Base-by-base conservation (phyloP, 2,113 vertebrate species). In the Pterophyllum scalare region DNA sequence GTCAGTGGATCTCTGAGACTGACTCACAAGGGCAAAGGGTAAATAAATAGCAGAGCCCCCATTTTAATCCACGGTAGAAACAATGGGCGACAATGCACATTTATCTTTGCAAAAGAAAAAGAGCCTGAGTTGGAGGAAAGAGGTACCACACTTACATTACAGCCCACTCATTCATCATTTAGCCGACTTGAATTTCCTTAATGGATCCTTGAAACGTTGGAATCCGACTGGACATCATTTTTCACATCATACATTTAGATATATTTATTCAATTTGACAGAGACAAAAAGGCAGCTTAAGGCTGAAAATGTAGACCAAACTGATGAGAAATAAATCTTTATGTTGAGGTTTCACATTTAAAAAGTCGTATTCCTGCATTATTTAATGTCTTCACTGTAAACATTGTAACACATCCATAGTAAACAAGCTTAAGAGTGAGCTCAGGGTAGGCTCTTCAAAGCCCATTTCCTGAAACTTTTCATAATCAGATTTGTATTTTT, bases 151-250 rank as follows among this genome's bases (percentile, higher is more conserved):
- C 31, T 80, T 60, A 82, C 49, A 64, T 62, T 43, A 40, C 6
- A 59, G n/a, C 43, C 20, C 60, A 24, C 35, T 59, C 31, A 77
- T 59, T 67, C 72, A 76, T 77, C 81, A 77, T 77, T 77, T 46
- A 59, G 74, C 35, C 14, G 26, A 65, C 24, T 76, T 20, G 31
- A 60, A 24, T 54, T 75, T 74, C 19, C 22, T 59, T 40, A 40
- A 40, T 40, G 65, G 65, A 59, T 81, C 26, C 52, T 43, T 72
- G 52, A 81, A 57, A 33, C 26, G 17, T 28, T 75, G 11, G 59
- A 75, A 64, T 82, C 33, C 40, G 43, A 82, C 46, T 52, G 43
- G 6, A 72, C 65, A 14, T 24, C 7, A 72, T 20, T 31, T 72
- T 52, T 52, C 26, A 49, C 26, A 72, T 52, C 65, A 52, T 49